Conservation (phyloP, 2,113 vertebrate species). For the Chloebia gouldiae region DNA sequence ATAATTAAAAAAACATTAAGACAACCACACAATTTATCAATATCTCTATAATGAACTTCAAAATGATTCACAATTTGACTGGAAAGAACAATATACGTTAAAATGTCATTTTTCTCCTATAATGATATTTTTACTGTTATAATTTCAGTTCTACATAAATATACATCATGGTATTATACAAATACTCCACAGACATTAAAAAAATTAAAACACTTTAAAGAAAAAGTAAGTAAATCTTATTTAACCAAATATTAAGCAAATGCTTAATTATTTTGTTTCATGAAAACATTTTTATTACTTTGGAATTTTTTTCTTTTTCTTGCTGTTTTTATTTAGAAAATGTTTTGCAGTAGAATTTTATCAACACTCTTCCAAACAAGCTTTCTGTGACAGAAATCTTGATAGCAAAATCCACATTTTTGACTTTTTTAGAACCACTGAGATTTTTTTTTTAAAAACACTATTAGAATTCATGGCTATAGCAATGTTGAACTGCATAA, state of each 20-base stretch:
- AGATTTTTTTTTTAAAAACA: constrained; percentile 61
- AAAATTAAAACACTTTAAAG: constrained; percentile 82
- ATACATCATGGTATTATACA: constrained; percentile 83
- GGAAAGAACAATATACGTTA: constrained; percentile 83
- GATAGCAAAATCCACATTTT: constrained; percentile 69
- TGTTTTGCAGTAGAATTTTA: constrained; percentile 76
- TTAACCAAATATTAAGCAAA: constrained; percentile 79
- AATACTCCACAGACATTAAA: constrained; percentile 84
- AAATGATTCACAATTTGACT: constrained; percentile 92
- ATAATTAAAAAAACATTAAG: constrained; percentile 97
- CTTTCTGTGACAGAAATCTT: constrained; percentile 74
- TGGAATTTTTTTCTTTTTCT: constrained; percentile 72
- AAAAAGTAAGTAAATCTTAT: constrained; percentile 79
- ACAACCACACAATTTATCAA: constrained; percentile 96
- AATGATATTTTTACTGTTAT: constrained; percentile 79
- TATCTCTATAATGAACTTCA: constrained; percentile 97
- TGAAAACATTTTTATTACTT: constrained; percentile 80
- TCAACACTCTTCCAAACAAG: constrained; percentile 70
- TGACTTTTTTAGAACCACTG: constrained; percentile 67
- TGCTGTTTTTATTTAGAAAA: constrained; percentile 70
- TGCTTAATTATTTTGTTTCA: constrained; percentile 68
- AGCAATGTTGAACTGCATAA: constrained; percentile 49
- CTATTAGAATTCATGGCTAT: constrained; percentile 60
- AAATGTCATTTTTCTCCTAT: constrained; percentile 78
- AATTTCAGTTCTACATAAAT: constrained; percentile 83